Base-by-base conservation (phyloP, 2,888 invertebrate species). In the Scaeva pyrastri region DNA sequence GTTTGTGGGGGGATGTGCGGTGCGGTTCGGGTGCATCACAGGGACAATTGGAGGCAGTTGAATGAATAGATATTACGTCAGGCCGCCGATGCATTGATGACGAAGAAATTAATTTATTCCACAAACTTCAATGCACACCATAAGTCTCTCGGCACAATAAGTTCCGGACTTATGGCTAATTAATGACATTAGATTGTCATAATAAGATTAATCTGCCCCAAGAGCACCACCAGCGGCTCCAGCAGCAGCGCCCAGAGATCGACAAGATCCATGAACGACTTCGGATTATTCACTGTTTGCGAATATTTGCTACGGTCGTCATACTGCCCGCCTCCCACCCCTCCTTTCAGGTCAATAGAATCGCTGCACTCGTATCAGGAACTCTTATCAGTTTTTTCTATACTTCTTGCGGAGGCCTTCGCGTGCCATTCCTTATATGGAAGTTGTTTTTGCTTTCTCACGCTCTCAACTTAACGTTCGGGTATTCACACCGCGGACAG, bases 101-200 rank as follows among this genome's bases (percentile, higher is more conserved):
- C 56, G 73, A 73, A 70, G 76, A 81, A 85, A 76, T 85, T 85
- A 81, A 85, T 85, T 81, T 76, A 75, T 70, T 81, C 76, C 73
- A 70, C n/a, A 43, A 72, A 71, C 55, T 56, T 62, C 60, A 66
- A 58, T 52, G 41, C 73, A 39, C 19, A 14, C n/a, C n/a, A n/a
- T n/a, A n/a, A n/a, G n/a, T n/a, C n/a, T n/a, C n/a, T n/a, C n/a
- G 26, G 41, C 73, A 41, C 19, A n/a, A 4, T n/a, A 48, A 43
- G 41, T 41, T 16, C 75, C 75, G 72, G 75, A 72, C 71, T 55
- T 55, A n/a, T 60, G n/a, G 39, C 70, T 85, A 76, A 85, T 80
- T 85, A 85, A 85, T 85, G 80, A 73, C 52, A 62, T 70, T 81
- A 81, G 85, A 85, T 81, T 76, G 80, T 85, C 81, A 76, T 68